These are phyloP conservation scores for Eutrigla gurnardus DNA, from an alignment of 2,797 vertebrate species.

Conservation along the genomic window DNA sequence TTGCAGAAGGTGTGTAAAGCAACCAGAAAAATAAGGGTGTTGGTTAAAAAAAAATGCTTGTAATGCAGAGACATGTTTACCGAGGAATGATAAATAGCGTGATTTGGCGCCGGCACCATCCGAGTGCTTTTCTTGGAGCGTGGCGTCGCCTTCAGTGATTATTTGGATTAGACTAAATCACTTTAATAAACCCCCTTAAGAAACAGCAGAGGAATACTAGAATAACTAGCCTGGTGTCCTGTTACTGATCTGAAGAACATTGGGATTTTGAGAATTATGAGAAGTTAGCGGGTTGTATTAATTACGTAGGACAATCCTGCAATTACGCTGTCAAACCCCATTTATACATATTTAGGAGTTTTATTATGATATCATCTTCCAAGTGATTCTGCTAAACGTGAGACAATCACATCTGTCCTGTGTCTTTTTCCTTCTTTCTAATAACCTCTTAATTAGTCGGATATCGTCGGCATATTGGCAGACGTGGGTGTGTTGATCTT, in stretches of 20 bases:
- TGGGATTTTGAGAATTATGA: neutral
- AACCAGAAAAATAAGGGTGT: slow-evolving; percentile 67
- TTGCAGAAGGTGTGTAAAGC: slow-evolving; percentile 59
- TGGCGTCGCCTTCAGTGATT: slow-evolving; percentile 52
- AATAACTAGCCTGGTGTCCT: neutral
- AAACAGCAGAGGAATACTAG: slow-evolving; percentile 35
- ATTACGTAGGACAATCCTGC: neutral
- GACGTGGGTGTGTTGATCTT: no score
- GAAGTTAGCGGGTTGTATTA: neutral
- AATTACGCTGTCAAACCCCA: neutral
- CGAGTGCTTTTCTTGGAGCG: slow-evolving; percentile 69
- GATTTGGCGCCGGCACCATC: slow-evolving; percentile 59
- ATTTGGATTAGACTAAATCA: slow-evolving; percentile 67
- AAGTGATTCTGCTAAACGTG: slow-evolving; percentile 4
- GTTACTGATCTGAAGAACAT: neutral
- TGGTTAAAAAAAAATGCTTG: slow-evolving; percentile 67
- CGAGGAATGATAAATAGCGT: slow-evolving; percentile 72
- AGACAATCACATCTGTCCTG: neutral
- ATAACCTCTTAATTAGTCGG: no score
- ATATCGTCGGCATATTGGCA: no score
- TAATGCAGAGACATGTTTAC: slow-evolving; percentile 74
- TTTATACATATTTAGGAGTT: neutral
- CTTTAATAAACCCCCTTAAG: slow-evolving; percentile 30
- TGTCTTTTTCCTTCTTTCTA: neutral
- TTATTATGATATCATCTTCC: neutral